Evolutionary conservation across 2,888 invertebrate species (phyloP).

Genomic region (Metellina segmentata): DNA sequence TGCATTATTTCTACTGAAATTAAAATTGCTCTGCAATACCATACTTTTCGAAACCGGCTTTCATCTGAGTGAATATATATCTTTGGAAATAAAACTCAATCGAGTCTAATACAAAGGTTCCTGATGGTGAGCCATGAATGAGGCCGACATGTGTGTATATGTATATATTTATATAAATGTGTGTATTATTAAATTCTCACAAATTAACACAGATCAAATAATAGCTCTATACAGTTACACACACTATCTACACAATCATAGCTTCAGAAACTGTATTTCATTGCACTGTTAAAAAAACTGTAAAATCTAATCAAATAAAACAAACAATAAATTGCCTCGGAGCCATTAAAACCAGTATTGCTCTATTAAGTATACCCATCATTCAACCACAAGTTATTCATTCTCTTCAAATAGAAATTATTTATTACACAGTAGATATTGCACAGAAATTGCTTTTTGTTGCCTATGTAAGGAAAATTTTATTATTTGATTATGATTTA

Average conservation of each 20-base stretch:
- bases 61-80: background rate
- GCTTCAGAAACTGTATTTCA: constrained; percentile 62
- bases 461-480: background rate
- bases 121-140: constrained; percentile 40
- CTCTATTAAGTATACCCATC: background rate
- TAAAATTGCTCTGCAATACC: background rate
- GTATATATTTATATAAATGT: constrained; percentile 33
- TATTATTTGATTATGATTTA: background rate
- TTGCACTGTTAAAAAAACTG: constrained; percentile 66
- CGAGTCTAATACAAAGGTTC: constrained; percentile 15
- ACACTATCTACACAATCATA: constrained; percentile 72
- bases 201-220: constrained; percentile 57
- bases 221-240: constrained; percentile 72
- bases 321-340: constrained; percentile 21
- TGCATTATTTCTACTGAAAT: background rate
- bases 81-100: background rate
- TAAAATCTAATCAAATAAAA: constrained; percentile 55
- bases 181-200: constrained; percentile 45
- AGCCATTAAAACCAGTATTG: constrained; percentile 34
- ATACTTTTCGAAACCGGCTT: background rate
- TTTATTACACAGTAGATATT: background rate
- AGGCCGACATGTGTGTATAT: constrained; percentile 39
- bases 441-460: background rate
- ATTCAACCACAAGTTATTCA: constrained; percentile 23
- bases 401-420: background rate